These are phyloP conservation scores for Paratrypauchen microcephalus DNA, from an alignment of 2,797 vertebrate species.

Conservation along the genomic window DNA sequence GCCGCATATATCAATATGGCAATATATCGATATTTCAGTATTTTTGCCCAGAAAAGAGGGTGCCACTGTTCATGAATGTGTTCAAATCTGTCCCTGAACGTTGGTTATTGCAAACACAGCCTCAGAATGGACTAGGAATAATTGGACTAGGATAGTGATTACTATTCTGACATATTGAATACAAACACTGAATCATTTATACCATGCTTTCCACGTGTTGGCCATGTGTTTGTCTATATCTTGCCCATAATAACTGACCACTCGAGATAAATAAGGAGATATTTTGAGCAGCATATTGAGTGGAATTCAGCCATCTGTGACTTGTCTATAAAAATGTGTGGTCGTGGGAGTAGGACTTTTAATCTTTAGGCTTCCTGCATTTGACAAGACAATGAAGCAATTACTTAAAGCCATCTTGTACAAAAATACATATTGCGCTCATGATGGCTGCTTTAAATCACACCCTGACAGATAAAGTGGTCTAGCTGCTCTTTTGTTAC, in stretches of 20 bases:
- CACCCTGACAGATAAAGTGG: constrained; percentile 5
- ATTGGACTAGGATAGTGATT: too few species aligned
- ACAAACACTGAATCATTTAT: not conserved
- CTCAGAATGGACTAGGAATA: not conserved
- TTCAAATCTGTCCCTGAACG: not conserved
- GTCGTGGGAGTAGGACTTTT: constrained; percentile 20
- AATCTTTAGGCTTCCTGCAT: constrained; percentile 5
- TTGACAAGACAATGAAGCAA: constrained; percentile 9
- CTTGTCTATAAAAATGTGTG: constrained; percentile 28
- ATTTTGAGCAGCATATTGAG: constrained; percentile 42
- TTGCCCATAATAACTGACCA: not conserved
- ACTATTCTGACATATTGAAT: not conserved
- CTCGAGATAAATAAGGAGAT: constrained; percentile 29
- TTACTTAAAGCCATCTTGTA: constrained; percentile 11
- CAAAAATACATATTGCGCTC: constrained; percentile 3
- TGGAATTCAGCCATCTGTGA: constrained; percentile 44
- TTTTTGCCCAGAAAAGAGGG: too few species aligned
- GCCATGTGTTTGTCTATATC: not conserved
- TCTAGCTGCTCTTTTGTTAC: constrained; percentile 1
- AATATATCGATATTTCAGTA: too few species aligned
- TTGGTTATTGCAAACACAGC: not conserved
- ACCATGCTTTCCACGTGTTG: not conserved
- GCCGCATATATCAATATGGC: too few species aligned
- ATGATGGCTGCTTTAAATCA: not conserved
- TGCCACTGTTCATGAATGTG: not conserved